Base-by-base conservation (phyloP, 1,140 invertebrate genomes). In the Venturia canescens region DNA sequence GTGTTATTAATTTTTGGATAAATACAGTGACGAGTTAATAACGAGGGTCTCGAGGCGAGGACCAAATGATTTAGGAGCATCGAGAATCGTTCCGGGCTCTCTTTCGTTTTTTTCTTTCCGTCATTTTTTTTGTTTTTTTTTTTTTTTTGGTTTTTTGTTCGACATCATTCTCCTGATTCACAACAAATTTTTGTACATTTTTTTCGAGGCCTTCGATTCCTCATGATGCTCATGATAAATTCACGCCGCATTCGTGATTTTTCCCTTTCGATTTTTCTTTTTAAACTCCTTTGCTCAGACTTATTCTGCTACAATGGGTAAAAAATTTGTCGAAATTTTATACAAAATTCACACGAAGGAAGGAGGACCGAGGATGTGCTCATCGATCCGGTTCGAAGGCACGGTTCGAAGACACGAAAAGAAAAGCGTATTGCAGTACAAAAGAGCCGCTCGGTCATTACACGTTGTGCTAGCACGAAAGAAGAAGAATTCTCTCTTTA, bases 381-480 rank as follows among this genome's bases (percentile, higher is more conserved):
- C n/a, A 69, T 69, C 18, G 66, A 69, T 31, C 66, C 29, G n/a
- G 31, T 66, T 63, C 23, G 79, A 76, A 84, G 78, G 78, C 82
- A 84, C 60, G 48, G 48, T 34, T 74, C n/a, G n/a, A n/a, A 44
- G 7, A 44, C 38, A 29, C 16, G 26, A n/a, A 44, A 74, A 74
- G 48, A 81, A 83, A 83, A 81, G 80, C 67, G 74, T 77, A 50
- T 78, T 78, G 57, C 26, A 34, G 50, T 82, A 83, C 83, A 87
- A 87, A 86, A 26, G 77, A 78, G 82, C 86, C 83, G 83, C 84
- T 53, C 76, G 80, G 70, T 87, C 83, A 86, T 87, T 87, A 88
- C 71, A 74, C 26, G 71, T 57, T 74, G n/a, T n/a, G 71, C 48
- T 31, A 50, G 71, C 18, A 74, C 71, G 71, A 74, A 74, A 84